Conservation (phyloP, 2,797 vertebrate genomes). For the Leucoraja ocellata region DNA sequence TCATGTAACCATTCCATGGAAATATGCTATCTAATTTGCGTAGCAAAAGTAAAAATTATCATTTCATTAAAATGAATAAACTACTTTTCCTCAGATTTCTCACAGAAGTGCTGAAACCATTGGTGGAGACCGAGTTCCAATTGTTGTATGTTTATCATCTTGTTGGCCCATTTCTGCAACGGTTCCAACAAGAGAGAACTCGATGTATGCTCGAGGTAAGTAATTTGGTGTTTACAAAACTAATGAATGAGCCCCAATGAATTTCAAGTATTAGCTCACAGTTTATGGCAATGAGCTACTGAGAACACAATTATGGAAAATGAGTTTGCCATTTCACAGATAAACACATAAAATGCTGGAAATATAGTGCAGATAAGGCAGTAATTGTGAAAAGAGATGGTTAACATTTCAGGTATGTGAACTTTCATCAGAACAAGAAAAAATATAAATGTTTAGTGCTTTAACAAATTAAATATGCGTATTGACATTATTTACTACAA, state of each 20-base stretch:
- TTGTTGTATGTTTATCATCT: constrained; percentile 93
- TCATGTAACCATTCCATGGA: background rate
- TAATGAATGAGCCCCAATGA: background rate
- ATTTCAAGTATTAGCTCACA: background rate
- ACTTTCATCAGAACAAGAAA: too few species aligned
- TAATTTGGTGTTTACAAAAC: background rate
- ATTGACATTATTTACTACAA: too few species aligned
- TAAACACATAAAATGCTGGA: too few species aligned
- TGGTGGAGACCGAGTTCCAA: constrained; percentile 95
- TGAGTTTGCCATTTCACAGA: constrained; percentile 20
- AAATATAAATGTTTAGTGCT: too few species aligned
- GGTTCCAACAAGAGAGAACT: constrained; percentile 94
- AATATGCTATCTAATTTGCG: background rate
- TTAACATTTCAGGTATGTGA: too few species aligned
- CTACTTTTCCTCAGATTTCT: constrained; percentile 66
- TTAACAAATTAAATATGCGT: too few species aligned
- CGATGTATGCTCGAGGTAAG: constrained; percentile 95
- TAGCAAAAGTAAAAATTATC: background rate
- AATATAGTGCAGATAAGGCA: too few species aligned
- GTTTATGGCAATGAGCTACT: background rate
- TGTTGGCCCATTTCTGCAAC: constrained; percentile 89
- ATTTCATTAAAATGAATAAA: background rate
- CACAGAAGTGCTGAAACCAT: constrained; percentile 83
- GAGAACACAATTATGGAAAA: constrained; percentile 29
- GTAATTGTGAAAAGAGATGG: too few species aligned